Conservation (phyloP, 2,797 vertebrate species). For the Enteromius fasciolatus region DNA sequence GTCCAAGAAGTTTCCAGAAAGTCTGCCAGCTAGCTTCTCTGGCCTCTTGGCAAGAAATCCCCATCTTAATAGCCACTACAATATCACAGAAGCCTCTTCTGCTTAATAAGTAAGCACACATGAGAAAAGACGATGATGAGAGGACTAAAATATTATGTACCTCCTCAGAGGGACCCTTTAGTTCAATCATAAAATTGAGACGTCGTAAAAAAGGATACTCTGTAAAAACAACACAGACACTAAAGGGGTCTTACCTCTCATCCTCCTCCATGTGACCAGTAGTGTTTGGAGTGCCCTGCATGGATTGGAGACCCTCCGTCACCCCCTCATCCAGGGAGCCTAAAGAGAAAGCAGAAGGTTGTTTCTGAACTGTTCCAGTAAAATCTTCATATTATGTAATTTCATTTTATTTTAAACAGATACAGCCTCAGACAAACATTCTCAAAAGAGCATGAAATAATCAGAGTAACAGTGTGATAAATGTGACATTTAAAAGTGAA, state of each 20-base stretch:
- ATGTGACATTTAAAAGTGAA: not conserved
- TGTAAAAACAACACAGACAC: constrained; percentile 45
- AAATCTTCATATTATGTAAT: constrained; percentile 2
- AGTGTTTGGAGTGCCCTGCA: constrained; percentile 81
- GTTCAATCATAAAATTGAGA: constrained; percentile 51
- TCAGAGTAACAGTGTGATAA: not conserved
- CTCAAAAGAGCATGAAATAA: not conserved
- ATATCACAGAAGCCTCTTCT: constrained; percentile 53
- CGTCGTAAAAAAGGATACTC: constrained; percentile 36
- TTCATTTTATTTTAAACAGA: constrained; percentile 6
- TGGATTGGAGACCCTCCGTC: constrained; percentile 82
- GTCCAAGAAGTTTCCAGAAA: constrained; percentile 62
- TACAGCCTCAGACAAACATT: constrained; percentile 1
- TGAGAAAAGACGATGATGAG: constrained; percentile 41
- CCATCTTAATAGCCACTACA: constrained; percentile 58
- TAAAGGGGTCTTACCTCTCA: constrained; percentile 75
- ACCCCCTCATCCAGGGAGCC: constrained; percentile 88
- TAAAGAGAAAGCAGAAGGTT: constrained; percentile 52
- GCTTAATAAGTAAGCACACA: constrained; percentile 48
- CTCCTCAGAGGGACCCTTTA: constrained; percentile 28
- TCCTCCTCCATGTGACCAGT: constrained; percentile 84
- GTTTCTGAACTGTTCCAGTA: constrained; percentile 10
- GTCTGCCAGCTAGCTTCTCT: constrained; percentile 59
- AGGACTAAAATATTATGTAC: constrained; percentile 40
- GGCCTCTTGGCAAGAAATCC: constrained; percentile 55